Base-by-base conservation (phyloP, 2,113 vertebrate genomes). In the Calyptommatus sinebrachiatus region DNA sequence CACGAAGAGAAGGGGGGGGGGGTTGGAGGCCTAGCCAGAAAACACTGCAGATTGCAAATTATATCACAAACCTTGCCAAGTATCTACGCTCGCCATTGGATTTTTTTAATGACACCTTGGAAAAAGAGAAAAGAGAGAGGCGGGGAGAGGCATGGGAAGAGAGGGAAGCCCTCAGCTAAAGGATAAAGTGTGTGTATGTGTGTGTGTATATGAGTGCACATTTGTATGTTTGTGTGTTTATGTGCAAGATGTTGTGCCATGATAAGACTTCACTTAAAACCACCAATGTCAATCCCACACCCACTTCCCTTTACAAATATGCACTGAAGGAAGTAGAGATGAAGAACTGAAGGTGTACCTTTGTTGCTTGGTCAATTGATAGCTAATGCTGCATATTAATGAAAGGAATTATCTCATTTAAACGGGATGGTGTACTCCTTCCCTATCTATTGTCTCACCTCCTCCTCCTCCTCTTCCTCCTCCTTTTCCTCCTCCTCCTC, bases 221-320 rank as follows among this genome's bases (percentile, higher is more conserved):
- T 57, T 18, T 57, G 2, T n/a, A n/a, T n/a, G n/a, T 14, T 18
- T 57, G 53, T 57, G 53, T 57, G 53, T 16, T 14, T 16, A 57
- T 57, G 53, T 14, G 14, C 5, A 57, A 57, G 92, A 92, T 92
- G 94, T 94, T 94, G 90, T 91, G 88, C 93, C 91, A 92, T 92
- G 94, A 94, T 96, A 95, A 94, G 94, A 94, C 94, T 96, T 93
- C 90, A 88, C 93, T 93, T 93, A 94, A 95, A 96, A 95, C 94
- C 95, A 95, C 93, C 94, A 95, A 92, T 94, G 94, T 93, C 94
- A 93, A 93, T 8, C 21, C 24, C 65, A 3, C 71, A 73, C 29
- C 14, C 31, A 41, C 94, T 96, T 94, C 94, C 92, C 96, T 97
- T 97, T 97, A 95, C n/a, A 98, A 97, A 96, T 98, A 98, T 97